Percentiles rank a stretch among this genome's conserved stretches.
phyloP scores from a whole-genome alignment of 2,888 invertebrate species.

The Cactoblastis cactorum region DNA sequence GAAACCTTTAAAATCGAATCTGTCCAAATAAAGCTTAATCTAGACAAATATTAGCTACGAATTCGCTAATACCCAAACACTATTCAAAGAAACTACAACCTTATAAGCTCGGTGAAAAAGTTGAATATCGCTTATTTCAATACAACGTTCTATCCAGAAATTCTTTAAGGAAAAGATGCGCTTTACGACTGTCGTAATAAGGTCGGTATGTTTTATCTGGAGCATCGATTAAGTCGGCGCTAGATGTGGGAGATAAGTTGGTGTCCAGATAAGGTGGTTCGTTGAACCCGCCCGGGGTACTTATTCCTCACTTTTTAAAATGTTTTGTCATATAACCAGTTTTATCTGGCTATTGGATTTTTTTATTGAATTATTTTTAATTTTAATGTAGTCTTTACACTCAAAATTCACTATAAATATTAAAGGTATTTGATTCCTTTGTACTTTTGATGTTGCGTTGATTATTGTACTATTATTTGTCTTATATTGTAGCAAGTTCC shows the following conservation, averaged over 20 bases:
- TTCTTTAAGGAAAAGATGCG: constrained; percentile 28
- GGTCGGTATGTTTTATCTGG: constrained; percentile 39
- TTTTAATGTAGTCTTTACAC: no score
- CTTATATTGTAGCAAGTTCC: no score
- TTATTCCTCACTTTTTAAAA: constrained; percentile 31
- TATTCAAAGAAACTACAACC: background rate
- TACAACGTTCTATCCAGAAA: constrained; percentile 14
- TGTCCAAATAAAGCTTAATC: constrained; percentile 52
- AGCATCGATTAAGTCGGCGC: constrained; percentile 49
- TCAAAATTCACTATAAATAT: no score
- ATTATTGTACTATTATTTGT: no score
- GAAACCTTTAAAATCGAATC: constrained; percentile 25
- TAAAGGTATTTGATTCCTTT: no score
- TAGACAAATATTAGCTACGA: constrained; percentile 56
- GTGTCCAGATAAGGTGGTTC: constrained; percentile 64
- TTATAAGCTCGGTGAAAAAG: background rate
- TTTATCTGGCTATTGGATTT: no score
- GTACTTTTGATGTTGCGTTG: no score
- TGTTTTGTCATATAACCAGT: no score
- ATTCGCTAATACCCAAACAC: constrained; percentile 37
- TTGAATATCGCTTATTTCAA: constrained; percentile 5
- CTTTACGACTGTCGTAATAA: constrained; percentile 42
- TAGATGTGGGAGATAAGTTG: constrained; percentile 60
- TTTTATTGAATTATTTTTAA: no score
- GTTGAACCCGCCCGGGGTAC: constrained; percentile 48